Evolutionary conservation across 1,140 invertebrate genomes (phyloP).

Genomic region (Hylaeus volcanicus): DNA sequence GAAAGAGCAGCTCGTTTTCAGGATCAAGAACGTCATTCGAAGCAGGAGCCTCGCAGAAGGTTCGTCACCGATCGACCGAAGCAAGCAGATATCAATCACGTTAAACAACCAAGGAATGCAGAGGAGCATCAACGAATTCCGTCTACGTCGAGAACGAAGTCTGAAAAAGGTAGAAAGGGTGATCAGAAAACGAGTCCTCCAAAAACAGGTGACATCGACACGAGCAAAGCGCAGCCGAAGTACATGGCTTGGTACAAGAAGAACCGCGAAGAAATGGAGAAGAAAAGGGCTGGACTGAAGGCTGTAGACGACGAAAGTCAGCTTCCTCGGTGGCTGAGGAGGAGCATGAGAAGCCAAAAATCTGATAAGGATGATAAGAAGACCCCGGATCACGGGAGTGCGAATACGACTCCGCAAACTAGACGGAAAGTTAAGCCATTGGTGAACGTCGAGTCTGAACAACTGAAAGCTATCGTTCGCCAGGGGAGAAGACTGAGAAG

Average conservation of each 20-base stretch:
- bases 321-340: constrained; percentile 70
- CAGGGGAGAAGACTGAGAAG: constrained; percentile 74
- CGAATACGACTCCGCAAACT: constrained; percentile 62
- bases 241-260: constrained; percentile 83
- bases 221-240: constrained; percentile 73
- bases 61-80: constrained; percentile 9
- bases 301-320: constrained; percentile 70
- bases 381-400: constrained; percentile 15
- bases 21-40: background rate
- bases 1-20: background rate
- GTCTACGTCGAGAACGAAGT: constrained; percentile 17
- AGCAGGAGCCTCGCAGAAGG: constrained; percentile 12
- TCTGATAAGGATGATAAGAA: constrained; percentile 45
- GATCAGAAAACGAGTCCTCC: constrained; percentile 40
- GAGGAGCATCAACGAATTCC: constrained; percentile 43
- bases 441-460: constrained; percentile 78
- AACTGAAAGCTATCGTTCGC: constrained; percentile 76
- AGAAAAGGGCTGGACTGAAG: constrained; percentile 66
- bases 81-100: background rate
- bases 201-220: constrained; percentile 49
- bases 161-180: constrained; percentile 44
- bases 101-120: constrained; percentile 30
- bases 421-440: constrained; percentile 73
- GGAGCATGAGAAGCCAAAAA: constrained; percentile 49
- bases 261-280: constrained; percentile 73